Percentiles rank a stretch among this genome's conserved stretches.
Conservation (phyloP, 2,113 vertebrate species). For the Haemorhous mexicanus region DNA sequence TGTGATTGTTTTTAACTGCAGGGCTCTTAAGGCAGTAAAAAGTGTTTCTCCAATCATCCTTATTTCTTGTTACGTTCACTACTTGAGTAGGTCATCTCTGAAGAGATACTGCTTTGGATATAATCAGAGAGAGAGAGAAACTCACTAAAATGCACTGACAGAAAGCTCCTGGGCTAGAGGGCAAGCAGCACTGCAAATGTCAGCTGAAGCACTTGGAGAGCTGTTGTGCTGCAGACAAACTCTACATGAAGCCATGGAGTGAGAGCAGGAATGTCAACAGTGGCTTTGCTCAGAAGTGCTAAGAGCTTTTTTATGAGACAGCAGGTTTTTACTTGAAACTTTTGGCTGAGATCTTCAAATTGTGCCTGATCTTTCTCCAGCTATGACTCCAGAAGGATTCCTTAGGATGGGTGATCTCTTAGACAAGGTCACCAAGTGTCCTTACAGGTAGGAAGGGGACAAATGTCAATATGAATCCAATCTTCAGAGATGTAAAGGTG, state of each 20-base stretch:
- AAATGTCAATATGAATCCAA: not conserved
- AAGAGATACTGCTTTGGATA: not conserved
- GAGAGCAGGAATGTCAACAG: not conserved
- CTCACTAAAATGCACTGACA: constrained; percentile 74
- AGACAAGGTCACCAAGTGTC: not conserved
- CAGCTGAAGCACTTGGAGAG: not conserved
- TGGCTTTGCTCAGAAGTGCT: not conserved
- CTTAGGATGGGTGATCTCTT: not conserved
- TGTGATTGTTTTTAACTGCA: not conserved
- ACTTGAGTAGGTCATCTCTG: constrained; percentile 45
- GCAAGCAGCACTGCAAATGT: not conserved
- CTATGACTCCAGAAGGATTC: not conserved
- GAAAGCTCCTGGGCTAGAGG: constrained; percentile 38
- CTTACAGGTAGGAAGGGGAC: not conserved
- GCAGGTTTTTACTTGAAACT: not conserved
- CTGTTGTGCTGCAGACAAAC: not conserved
- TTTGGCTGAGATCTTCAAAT: not conserved
- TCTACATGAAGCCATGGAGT: not conserved
- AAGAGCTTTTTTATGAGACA: not conserved
- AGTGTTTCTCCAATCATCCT: not conserved
- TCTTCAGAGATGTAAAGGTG: not conserved
- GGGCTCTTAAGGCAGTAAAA: constrained; percentile 22
- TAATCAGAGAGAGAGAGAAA: constrained; percentile 42
- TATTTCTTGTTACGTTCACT: constrained; percentile 18
- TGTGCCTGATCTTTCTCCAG: not conserved